Base-by-base conservation (phyloP, 2,888 invertebrate genomes). In the Scaptomyza cyrtandrae region DNA sequence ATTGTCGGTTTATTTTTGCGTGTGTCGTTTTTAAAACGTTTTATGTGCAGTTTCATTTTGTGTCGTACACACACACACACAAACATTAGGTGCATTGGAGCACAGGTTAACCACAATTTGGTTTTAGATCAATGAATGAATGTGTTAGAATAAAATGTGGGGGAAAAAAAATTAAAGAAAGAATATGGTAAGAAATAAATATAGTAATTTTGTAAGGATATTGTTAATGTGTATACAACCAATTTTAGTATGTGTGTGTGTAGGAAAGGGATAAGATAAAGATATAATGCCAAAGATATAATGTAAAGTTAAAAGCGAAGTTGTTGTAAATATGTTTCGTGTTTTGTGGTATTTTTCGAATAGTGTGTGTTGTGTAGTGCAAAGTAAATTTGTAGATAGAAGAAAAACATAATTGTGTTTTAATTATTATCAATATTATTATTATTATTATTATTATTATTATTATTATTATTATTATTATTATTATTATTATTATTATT, bases 371-470 rank as follows among this genome's bases (percentile, higher is more conserved):
- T 66, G 58, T 73, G 68, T 68, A 67, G 80, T 78, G 78, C 60
- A 85, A 85, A 82, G 78, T 69, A 85, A 70, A 67, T 73, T 80
- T 61, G 78, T 74, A 85, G 80, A 77, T 79, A 85, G 87, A 85
- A 85, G 87, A 84, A 71, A 77, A 82, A 87, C 69, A 80, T 64
- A 59, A 52, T 64, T 57, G 44, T 72, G 71, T 48, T 60, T 43
- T 69, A 64, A 79, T 83, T 86, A 86, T 82, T 19, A 35, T 5
- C 49, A 13, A 9, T 55, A 35, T 45, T 14, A 29, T 24, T 44
- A 50, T 82, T 24, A 24, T 5, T 33, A n/a, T 9, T 50, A 35
- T 37, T 14, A 35, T 27, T 44, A 50, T 13, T n/a, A 11, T 49
- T 37, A 13, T 37, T 49, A 27, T 41, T 16, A 6, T 57, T 60